Percentiles rank a stretch among this genome's conserved stretches.
Conservation (phyloP, 2,113 vertebrate genomes). For the Brachirus orientalis region DNA sequence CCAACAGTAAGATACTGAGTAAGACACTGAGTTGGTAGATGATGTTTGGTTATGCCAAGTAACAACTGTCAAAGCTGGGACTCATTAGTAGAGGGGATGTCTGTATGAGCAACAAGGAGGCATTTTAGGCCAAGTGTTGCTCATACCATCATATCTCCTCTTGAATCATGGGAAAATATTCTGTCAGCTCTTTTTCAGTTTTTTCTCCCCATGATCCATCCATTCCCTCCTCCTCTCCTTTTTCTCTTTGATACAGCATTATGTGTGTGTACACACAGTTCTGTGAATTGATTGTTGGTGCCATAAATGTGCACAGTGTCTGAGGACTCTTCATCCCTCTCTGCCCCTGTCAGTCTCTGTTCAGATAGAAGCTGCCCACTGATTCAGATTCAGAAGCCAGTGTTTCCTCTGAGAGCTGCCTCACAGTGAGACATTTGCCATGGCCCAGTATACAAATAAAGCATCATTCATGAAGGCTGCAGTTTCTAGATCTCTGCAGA, state of each 20-base stretch:
- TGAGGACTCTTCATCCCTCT: constrained; percentile 35
- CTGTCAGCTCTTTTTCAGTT: constrained; percentile 42
- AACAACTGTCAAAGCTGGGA: too few relatives aligned
- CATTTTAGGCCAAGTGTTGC: constrained; percentile 43
- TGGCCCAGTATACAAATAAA: constrained; percentile 56
- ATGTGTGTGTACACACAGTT: constrained; percentile 17
- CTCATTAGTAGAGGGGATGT: too few relatives aligned
- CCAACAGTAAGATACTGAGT: background rate
- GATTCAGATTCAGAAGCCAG: constrained; percentile 65
- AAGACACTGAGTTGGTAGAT: background rate
- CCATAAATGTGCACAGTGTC: constrained; percentile 23
- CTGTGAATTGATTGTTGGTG: constrained; percentile 33
- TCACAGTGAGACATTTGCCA: constrained; percentile 44
- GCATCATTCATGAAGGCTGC: constrained; percentile 46
- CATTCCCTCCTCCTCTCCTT: background rate
- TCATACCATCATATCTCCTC: constrained; percentile 20
- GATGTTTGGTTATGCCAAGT: too few relatives aligned
- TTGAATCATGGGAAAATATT: constrained; percentile 49
- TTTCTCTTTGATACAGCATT: constrained; percentile 12
- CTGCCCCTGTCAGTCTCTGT: constrained; percentile 31
- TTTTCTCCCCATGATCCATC: constrained; percentile 54
- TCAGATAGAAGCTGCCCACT: constrained; percentile 55
- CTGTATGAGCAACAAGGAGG: background rate
- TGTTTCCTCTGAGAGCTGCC: constrained; percentile 58
- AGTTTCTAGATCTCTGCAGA: constrained; percentile 45